Evolutionary conservation across 2,797 vertebrate species (phyloP).

Genomic region (Gadopsis bispinosus): DNA sequence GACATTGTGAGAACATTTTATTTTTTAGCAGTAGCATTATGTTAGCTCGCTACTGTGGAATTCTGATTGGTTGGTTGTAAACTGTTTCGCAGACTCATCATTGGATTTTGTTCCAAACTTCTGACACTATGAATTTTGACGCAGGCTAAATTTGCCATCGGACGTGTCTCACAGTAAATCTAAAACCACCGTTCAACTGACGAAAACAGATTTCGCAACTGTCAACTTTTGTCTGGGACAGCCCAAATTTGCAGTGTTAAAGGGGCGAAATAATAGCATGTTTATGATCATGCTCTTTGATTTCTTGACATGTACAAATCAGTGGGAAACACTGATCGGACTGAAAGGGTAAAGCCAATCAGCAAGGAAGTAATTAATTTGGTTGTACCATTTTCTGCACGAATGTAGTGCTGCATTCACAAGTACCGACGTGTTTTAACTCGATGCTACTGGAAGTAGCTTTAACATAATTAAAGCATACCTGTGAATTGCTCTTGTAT

Average conservation of each 20-base stretch:
- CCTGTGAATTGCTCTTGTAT: not conserved
- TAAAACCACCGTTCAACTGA: not conserved
- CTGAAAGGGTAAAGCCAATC: not conserved
- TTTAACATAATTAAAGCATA: not conserved
- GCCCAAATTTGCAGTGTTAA: not conserved
- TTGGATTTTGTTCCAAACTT: not conserved
- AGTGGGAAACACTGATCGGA: too few relatives aligned
- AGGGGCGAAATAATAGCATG: not conserved
- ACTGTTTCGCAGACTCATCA: not conserved
- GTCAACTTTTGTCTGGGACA: not conserved
- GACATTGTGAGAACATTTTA: too few relatives aligned
- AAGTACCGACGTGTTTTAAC: not conserved
- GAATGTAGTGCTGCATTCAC: not conserved
- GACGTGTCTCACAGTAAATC: not conserved
- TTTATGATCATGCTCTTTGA: not conserved
- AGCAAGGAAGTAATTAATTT: not conserved
- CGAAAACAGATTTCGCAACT: not conserved
- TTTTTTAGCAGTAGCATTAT: not conserved
- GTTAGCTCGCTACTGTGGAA: fast-evolving
- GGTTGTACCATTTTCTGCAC: too few relatives aligned
- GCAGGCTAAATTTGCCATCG: not conserved
- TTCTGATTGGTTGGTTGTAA: not conserved
- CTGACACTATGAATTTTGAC: not conserved
- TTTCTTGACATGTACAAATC: not conserved
- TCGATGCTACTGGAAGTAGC: not conserved